These are phyloP conservation scores for Pristionchus exspectatus DNA, from an alignment of 2,888 invertebrate species.

Conservation along the genomic window DNA sequence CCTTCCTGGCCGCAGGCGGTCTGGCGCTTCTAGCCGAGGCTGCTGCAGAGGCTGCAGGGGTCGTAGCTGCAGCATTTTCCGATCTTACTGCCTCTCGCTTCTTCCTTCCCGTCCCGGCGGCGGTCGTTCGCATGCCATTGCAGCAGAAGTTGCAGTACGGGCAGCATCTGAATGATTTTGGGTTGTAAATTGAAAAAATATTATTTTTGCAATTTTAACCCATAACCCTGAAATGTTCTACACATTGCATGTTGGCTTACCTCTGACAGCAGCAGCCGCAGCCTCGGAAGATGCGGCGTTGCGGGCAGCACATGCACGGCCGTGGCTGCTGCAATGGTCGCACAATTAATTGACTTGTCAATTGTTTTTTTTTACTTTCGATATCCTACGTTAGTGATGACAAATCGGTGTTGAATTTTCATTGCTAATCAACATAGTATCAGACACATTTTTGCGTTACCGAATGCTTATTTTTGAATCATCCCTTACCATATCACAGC, in stretches of 20 bases:
- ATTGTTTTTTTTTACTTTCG: no score
- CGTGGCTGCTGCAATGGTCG: constrained; percentile 45
- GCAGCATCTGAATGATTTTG: constrained; percentile 53
- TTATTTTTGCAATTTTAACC: no score
- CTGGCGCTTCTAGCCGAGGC: not conserved
- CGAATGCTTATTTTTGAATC: not conserved
- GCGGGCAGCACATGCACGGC: constrained; percentile 53
- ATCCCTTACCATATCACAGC: constrained; percentile 27
- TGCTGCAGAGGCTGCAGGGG: not conserved
- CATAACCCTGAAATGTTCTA: no score
- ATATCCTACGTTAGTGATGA: no score
- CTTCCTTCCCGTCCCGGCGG: not conserved
- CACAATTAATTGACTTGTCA: no score
- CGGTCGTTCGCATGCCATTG: constrained; percentile 10
- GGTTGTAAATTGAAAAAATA: no score
- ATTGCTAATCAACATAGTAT: no score
- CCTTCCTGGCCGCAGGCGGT: constrained; percentile 20
- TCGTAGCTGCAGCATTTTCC: not conserved
- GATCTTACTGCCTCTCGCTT: not conserved
- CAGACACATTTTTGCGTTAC: no score
- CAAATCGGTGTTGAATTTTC: no score
- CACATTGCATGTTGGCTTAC: no score
- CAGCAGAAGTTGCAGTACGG: constrained; percentile 55
- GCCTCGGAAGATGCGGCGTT: constrained; percentile 6
- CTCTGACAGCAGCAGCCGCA: constrained; percentile 45